Base-by-base conservation (phyloP, 2,888 invertebrate species). In the Acrobasis repandana region DNA sequence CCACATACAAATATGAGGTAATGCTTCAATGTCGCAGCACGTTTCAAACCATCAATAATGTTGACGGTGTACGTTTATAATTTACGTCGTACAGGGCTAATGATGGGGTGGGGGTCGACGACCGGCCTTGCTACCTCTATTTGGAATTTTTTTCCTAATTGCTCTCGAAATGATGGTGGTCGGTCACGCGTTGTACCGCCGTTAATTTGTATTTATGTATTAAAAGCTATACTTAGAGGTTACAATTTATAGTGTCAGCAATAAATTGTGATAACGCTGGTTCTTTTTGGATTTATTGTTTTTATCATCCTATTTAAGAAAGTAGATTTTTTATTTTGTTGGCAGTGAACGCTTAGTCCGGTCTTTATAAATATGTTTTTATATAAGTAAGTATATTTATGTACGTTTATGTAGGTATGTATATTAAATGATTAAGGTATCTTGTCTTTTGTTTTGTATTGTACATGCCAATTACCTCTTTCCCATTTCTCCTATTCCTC, bases 1-100 rank as follows among this genome's bases (percentile, higher is more conserved):
- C 74, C 71, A 79, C 79, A 77, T 76, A 82, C 79, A 73, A 82
- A 83, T 84, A 83, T 84, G 83, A 86, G 80, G 82, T 85, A 85
- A 87, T 82, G 82, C 79, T 72, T 80, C 82, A 84, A 82, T 83
- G 84, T 81, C 80, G 69, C 67, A 10, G 68, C 61, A 51, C 65
- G 60, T 72, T 71, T 61, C 56, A 62, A 70, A 69, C 65, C 74
- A 70, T 77, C 76, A 73, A 73, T 77, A 75, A 51, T 60, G 54
- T 60, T 63, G 57, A 47, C 56, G 49, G 56, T 47, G 56, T 73
- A 65, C 69, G 71, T 77, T 75, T 66, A 80, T 79, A 77, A 81
- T 79, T 79, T 75, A 81, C 70, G 67, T 66, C 64, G 65, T 61
- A 65, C 66, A 63, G 63, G 69, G 73, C 70, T 82, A 83, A 82